Evolutionary conservation across 2,888 invertebrate species (phyloP).

Genomic region (Leptinotarsa tumamoca): DNA sequence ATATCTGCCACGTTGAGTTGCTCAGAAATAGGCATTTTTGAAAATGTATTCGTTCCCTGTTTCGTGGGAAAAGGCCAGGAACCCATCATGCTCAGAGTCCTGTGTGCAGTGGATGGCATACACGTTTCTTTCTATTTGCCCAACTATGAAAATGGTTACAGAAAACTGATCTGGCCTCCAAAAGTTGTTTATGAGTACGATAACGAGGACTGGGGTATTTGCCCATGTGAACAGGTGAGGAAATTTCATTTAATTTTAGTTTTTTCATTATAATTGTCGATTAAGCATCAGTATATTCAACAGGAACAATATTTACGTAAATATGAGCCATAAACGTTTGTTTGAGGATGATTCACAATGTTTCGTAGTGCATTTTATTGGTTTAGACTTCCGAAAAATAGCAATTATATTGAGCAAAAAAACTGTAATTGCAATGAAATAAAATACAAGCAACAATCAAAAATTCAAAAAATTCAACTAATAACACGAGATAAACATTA

Average conservation of each 20-base stretch:
- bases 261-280: background rate
- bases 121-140: constrained; percentile 62
- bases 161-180: constrained; percentile 56
- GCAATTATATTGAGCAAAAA: no score
- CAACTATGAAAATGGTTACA: constrained; percentile 41
- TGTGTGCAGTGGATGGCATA: constrained; percentile 61
- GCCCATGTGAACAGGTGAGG: constrained; percentile 43
- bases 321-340: no score
- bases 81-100: constrained; percentile 58
- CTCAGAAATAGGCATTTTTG: constrained; percentile 59
- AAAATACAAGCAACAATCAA: no score
- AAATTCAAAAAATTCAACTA: no score
- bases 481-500: no score
- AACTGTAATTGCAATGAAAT: no score
- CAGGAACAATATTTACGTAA: no score
- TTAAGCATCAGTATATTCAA: background rate
- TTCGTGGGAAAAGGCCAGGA: constrained; percentile 57
- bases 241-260: background rate
- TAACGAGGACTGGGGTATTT: constrained; percentile 33
- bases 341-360: no score
- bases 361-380: no score
- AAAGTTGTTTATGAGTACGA: constrained; percentile 51
- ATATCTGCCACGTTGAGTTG: constrained; percentile 58
- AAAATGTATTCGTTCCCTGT: constrained; percentile 62
- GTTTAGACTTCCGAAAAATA: no score